Conservation (phyloP, 2,113 vertebrate genomes). For the Chauna torquata region DNA sequence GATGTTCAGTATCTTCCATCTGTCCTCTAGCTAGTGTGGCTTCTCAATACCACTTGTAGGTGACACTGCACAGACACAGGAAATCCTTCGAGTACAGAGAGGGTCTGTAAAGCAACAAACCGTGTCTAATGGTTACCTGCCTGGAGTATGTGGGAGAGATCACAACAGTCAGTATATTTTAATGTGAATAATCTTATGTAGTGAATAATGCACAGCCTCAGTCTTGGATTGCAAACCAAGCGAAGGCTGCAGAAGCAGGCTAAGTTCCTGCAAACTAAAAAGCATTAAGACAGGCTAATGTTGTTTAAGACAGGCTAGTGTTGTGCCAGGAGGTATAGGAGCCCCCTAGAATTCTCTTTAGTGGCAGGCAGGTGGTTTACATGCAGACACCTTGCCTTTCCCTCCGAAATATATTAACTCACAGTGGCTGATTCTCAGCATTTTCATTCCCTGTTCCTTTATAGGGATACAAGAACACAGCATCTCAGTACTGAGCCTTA, state of each 20-base stretch:
- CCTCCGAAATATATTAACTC: not conserved
- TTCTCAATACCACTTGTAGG: not conserved
- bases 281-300: not conserved
- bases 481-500: fast-evolving
- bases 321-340: not conserved
- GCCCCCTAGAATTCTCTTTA: not conserved
- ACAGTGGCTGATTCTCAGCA: not conserved
- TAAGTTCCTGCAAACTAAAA: not conserved
- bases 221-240: not conserved
- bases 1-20: not conserved
- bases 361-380: not conserved
- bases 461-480: not conserved
- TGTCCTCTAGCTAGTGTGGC: not conserved
- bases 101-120: not conserved
- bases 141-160: not conserved
- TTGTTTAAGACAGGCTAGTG: not conserved
- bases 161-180: fast-evolving
- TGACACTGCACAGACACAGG: not conserved
- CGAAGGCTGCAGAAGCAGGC: not conserved
- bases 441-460: not conserved
- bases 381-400: not conserved
- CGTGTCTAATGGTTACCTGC: not conserved
- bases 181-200: not conserved
- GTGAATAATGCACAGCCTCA: not conserved
- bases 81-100: not conserved